phyloP scores from a whole-genome alignment of 2,797 vertebrate genomes.

The Margarornis squamiger region DNA sequence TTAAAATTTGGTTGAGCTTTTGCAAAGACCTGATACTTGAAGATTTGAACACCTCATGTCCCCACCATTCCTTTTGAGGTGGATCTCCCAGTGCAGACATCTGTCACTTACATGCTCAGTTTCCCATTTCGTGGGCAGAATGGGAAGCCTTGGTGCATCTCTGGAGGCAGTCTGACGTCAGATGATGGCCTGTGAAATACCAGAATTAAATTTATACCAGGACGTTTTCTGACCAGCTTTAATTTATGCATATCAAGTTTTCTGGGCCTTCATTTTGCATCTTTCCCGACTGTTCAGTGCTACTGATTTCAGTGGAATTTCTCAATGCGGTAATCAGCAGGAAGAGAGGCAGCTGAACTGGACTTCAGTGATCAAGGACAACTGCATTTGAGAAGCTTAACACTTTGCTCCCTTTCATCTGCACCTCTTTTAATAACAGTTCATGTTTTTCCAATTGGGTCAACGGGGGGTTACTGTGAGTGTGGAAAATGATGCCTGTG shows the following conservation, averaged over 20 bases:
- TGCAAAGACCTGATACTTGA: not conserved
- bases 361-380: conserved; percentile 39
- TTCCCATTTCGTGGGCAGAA: not conserved
- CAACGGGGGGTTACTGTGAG: not conserved
- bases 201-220: not conserved
- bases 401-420: conserved; percentile 33
- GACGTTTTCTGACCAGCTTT: conserved; percentile 52
- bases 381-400: conserved; percentile 42
- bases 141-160: not conserved
- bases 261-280: not conserved
- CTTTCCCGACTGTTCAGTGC: not conserved
- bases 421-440: conserved; percentile 35
- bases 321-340: not conserved
- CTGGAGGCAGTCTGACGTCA: not conserved
- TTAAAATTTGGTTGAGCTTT: not conserved
- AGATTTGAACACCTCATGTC: not conserved
- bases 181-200: not conserved
- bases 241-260: not conserved
- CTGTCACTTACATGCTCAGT: not conserved
- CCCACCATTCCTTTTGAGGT: not conserved
- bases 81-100: not conserved
- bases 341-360: conserved; percentile 49
- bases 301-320: conserved; percentile 20
- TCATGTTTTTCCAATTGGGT: conserved; percentile 4
- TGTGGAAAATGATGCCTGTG: not conserved